Conservation (phyloP, 2,113 vertebrate species). For the Ranitomeya variabilis region DNA sequence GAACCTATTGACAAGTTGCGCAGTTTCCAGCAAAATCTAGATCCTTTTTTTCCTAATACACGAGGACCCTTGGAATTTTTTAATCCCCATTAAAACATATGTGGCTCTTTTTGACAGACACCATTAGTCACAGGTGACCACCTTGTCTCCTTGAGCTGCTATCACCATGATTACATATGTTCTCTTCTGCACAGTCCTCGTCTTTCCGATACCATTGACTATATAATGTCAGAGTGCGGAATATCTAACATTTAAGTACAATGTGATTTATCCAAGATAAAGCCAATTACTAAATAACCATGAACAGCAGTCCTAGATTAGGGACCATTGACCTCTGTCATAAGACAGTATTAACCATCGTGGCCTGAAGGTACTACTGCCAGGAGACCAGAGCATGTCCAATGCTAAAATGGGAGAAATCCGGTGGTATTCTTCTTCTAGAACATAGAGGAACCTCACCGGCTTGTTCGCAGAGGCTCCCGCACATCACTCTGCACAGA, state of each 20-base stretch:
- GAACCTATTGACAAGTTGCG: not conserved
- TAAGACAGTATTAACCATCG: slow-evolving; percentile 1
- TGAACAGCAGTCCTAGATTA: slow-evolving; percentile 1
- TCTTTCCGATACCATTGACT: not conserved
- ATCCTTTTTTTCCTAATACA: not conserved
- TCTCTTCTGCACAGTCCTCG: not conserved
- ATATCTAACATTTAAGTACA: not conserved
- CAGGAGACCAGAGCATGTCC: not conserved
- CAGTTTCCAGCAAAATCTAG: not conserved
- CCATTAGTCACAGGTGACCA: not conserved
- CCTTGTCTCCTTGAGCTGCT: not conserved
- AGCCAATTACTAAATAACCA: not conserved
- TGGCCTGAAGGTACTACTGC: not conserved
- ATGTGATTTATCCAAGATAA: slow-evolving; percentile 13
- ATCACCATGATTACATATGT: not conserved
- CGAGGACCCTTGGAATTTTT: not conserved
- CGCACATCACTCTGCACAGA: slow-evolving; percentile 3
- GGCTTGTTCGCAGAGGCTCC: not conserved
- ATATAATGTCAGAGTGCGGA: not conserved
- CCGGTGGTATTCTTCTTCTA: not conserved
- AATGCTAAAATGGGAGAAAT: not conserved
- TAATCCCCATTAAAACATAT: not conserved
- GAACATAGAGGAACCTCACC: not conserved
- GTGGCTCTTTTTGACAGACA: not conserved
- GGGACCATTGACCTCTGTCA: slow-evolving; percentile 11